A percentile compares a stretch with the other conserved stretches of the same genome.
Conservation (phyloP, 2,113 vertebrate species). For the Bos taurus region DNA sequence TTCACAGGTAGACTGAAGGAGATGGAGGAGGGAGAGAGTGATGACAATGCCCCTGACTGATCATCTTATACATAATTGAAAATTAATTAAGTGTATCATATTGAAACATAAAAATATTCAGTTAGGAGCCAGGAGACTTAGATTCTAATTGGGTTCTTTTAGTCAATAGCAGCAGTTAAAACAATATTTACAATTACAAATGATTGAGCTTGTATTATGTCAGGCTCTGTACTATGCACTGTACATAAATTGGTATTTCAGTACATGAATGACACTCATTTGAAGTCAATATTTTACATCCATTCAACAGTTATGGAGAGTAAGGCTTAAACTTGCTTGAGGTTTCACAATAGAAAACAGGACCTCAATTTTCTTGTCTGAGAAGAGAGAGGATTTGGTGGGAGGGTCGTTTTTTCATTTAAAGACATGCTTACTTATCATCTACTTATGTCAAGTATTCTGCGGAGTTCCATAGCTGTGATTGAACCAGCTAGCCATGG, state of each 20-base stretch:
- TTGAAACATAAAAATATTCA: background rate
- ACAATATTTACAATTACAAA: background rate
- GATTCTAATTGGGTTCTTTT: background rate
- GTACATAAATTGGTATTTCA: background rate
- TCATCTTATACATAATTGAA: background rate
- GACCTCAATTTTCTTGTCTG: background rate
- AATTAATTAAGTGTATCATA: background rate
- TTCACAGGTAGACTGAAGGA: background rate
- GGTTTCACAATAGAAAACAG: background rate
- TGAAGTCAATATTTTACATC: background rate
- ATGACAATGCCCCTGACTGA: background rate
- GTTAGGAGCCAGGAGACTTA: background rate
- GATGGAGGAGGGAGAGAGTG: background rate
- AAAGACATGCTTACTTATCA: background rate
- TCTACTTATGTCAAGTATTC: background rate
- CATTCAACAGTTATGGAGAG: background rate
- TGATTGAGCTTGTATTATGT: background rate
- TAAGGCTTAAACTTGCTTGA: background rate
- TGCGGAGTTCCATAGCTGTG: background rate
- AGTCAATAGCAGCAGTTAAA: background rate
- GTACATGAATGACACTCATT: background rate
- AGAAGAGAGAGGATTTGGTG: background rate
- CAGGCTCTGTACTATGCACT: background rate
- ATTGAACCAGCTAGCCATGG: fast-evolving
- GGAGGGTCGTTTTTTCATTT: background rate